Percentiles rank a stretch among this genome's conserved stretches.
Conservation (phyloP, 1,140 invertebrate species). For the Colletes latitarsis region DNA sequence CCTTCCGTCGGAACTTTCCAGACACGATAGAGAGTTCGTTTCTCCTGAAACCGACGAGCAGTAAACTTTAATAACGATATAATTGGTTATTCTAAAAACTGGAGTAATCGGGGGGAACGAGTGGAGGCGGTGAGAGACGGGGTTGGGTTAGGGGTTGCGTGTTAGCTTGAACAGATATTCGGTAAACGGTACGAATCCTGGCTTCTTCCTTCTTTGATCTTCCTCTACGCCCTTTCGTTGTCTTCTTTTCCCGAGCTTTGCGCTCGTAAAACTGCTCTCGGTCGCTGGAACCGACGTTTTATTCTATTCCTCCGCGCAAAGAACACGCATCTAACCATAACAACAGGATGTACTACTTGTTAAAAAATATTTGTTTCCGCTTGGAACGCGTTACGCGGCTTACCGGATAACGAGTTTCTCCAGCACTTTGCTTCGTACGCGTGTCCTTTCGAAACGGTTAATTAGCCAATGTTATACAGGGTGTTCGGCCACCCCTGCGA, state of each 20-base stretch:
- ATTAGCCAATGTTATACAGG: too few relatives aligned
- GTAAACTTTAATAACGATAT: conserved; percentile 44
- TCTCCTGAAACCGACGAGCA: conserved; percentile 33
- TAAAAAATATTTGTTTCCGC: too few relatives aligned
- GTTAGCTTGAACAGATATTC: conserved; percentile 45
- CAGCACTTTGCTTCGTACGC: too few relatives aligned
- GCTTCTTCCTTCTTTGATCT: background rate
- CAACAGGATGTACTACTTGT: too few relatives aligned
- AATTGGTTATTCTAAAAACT: conserved; percentile 33
- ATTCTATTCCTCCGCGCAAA: too few relatives aligned
- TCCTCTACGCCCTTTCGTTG: background rate
- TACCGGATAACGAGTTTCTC: too few relatives aligned
- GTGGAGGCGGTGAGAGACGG: background rate
- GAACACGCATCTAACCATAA: too few relatives aligned
- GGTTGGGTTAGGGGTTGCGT: background rate
- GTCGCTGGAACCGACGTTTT: background rate
- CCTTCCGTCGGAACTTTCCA: conserved; percentile 25
- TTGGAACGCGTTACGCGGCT: too few relatives aligned
- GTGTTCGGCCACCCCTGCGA: too few relatives aligned
- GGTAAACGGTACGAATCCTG: background rate
- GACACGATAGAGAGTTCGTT: conserved; percentile 1
- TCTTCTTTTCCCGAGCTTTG: background rate
- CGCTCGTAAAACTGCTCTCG: background rate
- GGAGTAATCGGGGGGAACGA: conserved; percentile 11
- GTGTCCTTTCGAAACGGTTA: too few relatives aligned